A percentile compares a stretch with the other conserved stretches of the same genome.
Conservation (phyloP, 2,797 vertebrate genomes). For the Ctenopoma multispine region DNA sequence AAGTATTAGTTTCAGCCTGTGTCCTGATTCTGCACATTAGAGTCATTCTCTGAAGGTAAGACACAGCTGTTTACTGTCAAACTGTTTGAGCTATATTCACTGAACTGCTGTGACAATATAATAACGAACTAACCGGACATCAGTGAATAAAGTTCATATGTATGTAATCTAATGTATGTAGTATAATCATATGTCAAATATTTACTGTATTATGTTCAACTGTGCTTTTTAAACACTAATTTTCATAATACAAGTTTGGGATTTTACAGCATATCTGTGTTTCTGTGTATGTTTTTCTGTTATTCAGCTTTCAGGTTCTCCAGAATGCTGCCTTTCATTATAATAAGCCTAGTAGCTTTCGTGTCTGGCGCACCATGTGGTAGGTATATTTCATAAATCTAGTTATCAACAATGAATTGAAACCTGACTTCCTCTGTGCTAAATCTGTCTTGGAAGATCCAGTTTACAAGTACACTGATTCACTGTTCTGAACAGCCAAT, state of each 20-base stretch:
- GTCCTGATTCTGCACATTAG: slow-evolving; percentile 12
- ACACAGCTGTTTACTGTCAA: neutral
- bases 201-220: no score
- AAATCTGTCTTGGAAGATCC: neutral
- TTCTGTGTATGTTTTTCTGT: slow-evolving; percentile 8
- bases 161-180: no score
- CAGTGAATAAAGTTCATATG: no score
- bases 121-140: no score
- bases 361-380: slow-evolving; percentile 67
- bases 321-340: slow-evolving; percentile 70
- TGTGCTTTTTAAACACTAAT: no score
- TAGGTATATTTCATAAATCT: slow-evolving; percentile 54
- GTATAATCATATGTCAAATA: no score
- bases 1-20: slow-evolving; percentile 22
- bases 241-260: no score
- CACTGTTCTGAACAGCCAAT: slow-evolving; percentile 27
- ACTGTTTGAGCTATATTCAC: neutral
- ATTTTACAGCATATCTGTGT: no score
- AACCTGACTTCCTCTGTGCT: neutral
- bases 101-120: neutral
- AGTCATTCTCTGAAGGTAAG: slow-evolving; percentile 43
- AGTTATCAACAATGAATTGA: neutral
- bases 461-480: slow-evolving; percentile 34
- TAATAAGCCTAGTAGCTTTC: slow-evolving; percentile 69
- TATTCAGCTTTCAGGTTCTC: slow-evolving; percentile 52